Percentiles rank a stretch among this genome's conserved stretches.
Conservation (phyloP, 1,140 invertebrate genomes). For the Plodia interpunctella region DNA sequence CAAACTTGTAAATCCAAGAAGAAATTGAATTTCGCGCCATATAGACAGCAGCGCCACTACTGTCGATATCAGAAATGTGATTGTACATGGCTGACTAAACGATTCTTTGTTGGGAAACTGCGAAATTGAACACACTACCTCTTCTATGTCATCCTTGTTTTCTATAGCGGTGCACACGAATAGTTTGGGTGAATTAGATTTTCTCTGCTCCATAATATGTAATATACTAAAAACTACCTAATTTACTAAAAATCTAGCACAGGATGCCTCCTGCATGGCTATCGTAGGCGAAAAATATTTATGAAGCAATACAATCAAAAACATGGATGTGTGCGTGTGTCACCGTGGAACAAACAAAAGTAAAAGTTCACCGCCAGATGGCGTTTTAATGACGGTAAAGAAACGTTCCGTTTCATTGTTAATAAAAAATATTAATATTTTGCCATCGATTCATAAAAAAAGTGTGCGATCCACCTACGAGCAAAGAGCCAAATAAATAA, state of each 20-base stretch:
- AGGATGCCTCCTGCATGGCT: conserved; percentile 77
- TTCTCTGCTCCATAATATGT: conserved; percentile 79
- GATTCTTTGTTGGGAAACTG: conserved; percentile 77
- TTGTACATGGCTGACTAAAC: conserved; percentile 78
- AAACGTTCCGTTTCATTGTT: conserved; percentile 11
- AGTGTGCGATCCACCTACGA: too few relatives aligned
- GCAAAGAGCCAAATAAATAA: too few relatives aligned
- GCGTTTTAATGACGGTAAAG: conserved; percentile 16
- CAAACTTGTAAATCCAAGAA: conserved; percentile 21
- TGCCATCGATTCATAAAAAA: too few relatives aligned
- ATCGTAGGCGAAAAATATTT: conserved; percentile 77
- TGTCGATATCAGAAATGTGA: conserved; percentile 70
- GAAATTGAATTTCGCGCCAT: conserved; percentile 59
- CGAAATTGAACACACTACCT: conserved; percentile 81
- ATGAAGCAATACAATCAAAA: conserved; percentile 65
- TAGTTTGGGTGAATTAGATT: conserved; percentile 78
- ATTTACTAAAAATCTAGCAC: conserved; percentile 71
- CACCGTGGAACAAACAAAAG: conserved; percentile 33
- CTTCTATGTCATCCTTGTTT: conserved; percentile 89
- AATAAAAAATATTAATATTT: too few relatives aligned
- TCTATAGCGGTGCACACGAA: conserved; percentile 82
- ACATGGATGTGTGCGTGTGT: conserved; percentile 46
- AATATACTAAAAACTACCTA: conserved; percentile 59
- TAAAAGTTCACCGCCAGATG: conserved; percentile 28
- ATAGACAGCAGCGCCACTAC: conserved; percentile 60